Base-by-base conservation (phyloP, 2,797 vertebrate genomes). In the Pangasius djambal region DNA sequence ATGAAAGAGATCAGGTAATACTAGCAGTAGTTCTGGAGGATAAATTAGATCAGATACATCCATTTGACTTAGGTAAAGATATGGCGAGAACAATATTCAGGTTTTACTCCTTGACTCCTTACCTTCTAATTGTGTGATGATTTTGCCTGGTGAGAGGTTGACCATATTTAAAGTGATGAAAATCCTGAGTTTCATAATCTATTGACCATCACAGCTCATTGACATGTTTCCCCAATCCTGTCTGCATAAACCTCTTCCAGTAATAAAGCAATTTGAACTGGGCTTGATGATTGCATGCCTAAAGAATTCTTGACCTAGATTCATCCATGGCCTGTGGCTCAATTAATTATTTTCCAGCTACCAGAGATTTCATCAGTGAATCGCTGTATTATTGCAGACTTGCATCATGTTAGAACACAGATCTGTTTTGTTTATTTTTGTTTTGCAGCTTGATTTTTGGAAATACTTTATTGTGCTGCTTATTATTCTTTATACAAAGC, bases 241-340 rank as follows among this genome's bases (percentile, higher is more conserved):
- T 44, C 72, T 77, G 65, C 31, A 70, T 13, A n/a, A 69, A 52
- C 57, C 37, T 61, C 6, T 74, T 55, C 65, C 74, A 37, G 10
- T 89, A 65, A 88, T 89, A 83, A 87, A 81, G 82, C 67, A 77
- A 48, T 88, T 40, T 91, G 83, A 89, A 87, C 72, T 55, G 48
- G 87, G 82, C 83, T 88, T 89, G 88, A 87, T 89, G 92, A 90
- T 87, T 86, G 79, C 91, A 91, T 87, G 63, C 69, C 89, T 89
- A 48, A 90, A 92, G 83, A 91, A 92, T 90, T 88, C 87, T 67
- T 90, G 90, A 86, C 85, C 88, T 85, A 91, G 88, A 85, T 92
- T 91, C 18, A 9, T 69, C 72, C 70, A 72, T 88, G 83, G 82
- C 59, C 40, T 65, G 55, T 40, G 59, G 61, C 59, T 88, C 48